phyloP scores from a whole-genome alignment of 2,888 invertebrate species.

The Tachina fera region DNA sequence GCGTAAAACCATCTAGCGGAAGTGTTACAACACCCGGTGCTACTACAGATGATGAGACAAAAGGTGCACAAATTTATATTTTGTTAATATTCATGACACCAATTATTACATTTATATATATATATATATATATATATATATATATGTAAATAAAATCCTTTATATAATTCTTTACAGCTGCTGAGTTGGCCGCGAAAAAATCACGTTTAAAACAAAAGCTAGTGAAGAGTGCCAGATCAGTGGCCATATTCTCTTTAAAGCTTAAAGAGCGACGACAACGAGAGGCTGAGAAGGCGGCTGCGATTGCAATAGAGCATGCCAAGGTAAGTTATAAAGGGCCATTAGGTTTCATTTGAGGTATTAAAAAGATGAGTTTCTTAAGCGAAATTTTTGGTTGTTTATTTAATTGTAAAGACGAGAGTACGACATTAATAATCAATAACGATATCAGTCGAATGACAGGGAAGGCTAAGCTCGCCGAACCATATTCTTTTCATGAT shows the following conservation, averaged over 20 bases:
- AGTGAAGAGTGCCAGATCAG: conserved; percentile 92
- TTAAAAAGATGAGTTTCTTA: no score
- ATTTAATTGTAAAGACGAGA: no score
- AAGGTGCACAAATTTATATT: conserved; percentile 79
- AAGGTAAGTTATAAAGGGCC: conserved; percentile 76
- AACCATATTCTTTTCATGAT: no score
- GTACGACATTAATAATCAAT: no score
- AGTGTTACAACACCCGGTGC: conserved; percentile 67
- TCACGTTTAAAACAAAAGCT: conserved; percentile 89
- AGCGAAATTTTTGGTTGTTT: no score
- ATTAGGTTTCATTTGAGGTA: background rate
- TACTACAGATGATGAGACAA: conserved; percentile 85
- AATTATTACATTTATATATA: background rate
- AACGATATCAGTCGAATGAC: no score
- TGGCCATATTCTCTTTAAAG: conserved; percentile 93
- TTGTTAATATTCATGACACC: background rate
- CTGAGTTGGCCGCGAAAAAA: conserved; percentile 87
- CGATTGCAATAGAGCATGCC: conserved; percentile 85
- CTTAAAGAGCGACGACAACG: conserved; percentile 90
- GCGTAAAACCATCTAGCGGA: conserved; percentile 61
- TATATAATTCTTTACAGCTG: conserved; percentile 78
- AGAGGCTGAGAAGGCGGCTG: conserved; percentile 88
- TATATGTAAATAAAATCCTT: background rate
- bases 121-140: no score
- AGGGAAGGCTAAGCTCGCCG: no score